Conservation (phyloP, 2,797 vertebrate species). For the Pagetopsis macropterus region DNA sequence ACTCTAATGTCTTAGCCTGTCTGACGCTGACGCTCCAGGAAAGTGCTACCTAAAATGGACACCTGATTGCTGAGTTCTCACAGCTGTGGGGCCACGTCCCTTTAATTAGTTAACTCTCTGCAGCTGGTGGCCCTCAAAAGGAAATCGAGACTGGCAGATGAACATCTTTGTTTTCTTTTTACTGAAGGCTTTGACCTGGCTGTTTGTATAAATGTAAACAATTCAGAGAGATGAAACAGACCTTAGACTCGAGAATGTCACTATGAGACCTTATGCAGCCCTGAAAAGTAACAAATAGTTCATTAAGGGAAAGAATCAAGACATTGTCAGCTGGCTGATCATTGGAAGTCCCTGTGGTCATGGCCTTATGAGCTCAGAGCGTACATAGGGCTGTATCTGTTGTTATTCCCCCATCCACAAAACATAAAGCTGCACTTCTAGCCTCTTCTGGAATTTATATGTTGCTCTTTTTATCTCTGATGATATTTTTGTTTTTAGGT, state of each 20-base stretch:
- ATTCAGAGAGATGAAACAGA: constrained; percentile 16
- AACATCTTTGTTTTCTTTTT: constrained; percentile 2
- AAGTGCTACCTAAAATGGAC: too few species aligned
- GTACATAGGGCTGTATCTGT: constrained; percentile 59
- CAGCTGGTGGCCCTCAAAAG: too few species aligned
- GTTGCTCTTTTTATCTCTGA: constrained; percentile 57
- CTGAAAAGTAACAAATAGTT: constrained; percentile 58
- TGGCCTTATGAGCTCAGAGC: constrained; percentile 65
- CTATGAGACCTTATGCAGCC: constrained; percentile 31
- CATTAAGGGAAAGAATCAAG: constrained; percentile 62
- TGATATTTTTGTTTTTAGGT: constrained; percentile 78
- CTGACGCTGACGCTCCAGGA: too few species aligned
- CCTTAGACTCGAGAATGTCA: constrained; percentile 6
- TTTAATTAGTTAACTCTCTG: too few species aligned
- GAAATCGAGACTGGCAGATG: neutral
- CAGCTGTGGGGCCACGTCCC: too few species aligned
- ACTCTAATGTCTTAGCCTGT: too few species aligned
- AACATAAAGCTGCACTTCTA: constrained; percentile 34
- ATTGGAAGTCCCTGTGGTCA: constrained; percentile 65
- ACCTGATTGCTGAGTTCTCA: too few species aligned
- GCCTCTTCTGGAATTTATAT: constrained; percentile 50
- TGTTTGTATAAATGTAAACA: constrained; percentile 35
- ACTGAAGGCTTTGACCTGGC: constrained; percentile 35
- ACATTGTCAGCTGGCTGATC: constrained; percentile 66
- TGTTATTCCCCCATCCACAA: constrained; percentile 22